A percentile compares a stretch with the other conserved stretches of the same genome.
phyloP scores from a whole-genome alignment of 1,140 invertebrate genomes.

The Danaus melanippus region DNA sequence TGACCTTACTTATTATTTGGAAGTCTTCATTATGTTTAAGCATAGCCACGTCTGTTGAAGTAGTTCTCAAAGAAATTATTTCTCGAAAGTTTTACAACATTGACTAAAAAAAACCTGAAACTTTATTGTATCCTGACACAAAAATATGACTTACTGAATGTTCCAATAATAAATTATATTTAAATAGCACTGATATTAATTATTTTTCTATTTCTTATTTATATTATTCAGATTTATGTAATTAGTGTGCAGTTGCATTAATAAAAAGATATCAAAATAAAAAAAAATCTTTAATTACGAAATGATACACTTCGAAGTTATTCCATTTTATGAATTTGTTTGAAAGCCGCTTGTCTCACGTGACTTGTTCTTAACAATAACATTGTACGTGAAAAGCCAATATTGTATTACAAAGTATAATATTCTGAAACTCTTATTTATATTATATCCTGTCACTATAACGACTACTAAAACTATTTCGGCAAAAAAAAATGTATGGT shows the following conservation, averaged over 20 bases:
- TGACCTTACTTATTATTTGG: constrained; percentile 20
- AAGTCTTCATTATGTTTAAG: constrained; percentile 21
- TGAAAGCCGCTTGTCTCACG: too few species aligned
- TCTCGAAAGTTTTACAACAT: constrained; percentile 30
- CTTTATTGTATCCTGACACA: constrained; percentile 20
- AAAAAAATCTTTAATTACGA: too few species aligned
- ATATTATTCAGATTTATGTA: constrained; percentile 36
- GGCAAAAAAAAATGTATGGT: too few species aligned
- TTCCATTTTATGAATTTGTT: too few species aligned
- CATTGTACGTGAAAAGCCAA: too few species aligned
- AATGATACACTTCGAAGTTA: too few species aligned
- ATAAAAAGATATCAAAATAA: constrained; percentile 56
- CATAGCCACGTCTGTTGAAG: constrained; percentile 13
- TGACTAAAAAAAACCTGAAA: constrained; percentile 29
- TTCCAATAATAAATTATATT: constrained; percentile 37
- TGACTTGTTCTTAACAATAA: too few species aligned
- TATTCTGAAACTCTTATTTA: too few species aligned
- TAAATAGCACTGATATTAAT: constrained; percentile 61
- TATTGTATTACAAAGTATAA: too few species aligned
- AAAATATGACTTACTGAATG: constrained; percentile 53
- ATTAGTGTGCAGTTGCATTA: constrained; percentile 59
- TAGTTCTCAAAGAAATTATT: constrained; percentile 10
- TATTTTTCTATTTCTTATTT: constrained; percentile 72
- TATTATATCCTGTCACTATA: too few species aligned
- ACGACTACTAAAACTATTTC: too few species aligned